Percentiles rank a stretch among this genome's conserved stretches.
Evolutionary conservation across 37 sponge, comb jelly and placozoan species (phyloP).

Genomic region (Cliona cf. orientalis): DNA sequence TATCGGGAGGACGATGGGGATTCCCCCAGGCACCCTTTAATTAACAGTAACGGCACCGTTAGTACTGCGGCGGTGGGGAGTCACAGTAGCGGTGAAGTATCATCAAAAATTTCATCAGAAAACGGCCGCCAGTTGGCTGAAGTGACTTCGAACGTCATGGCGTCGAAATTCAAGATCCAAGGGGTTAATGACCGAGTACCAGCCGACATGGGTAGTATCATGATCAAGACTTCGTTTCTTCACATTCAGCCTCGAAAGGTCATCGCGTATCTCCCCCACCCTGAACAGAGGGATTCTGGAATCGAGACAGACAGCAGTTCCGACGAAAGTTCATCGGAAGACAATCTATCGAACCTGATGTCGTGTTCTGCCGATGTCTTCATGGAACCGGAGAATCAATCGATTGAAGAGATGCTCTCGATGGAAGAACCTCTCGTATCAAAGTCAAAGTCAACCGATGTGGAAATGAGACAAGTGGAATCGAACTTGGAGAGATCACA

Average conservation of each 20-base stretch:
- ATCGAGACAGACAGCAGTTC: slow-evolving; percentile 66
- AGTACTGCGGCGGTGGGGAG: background rate
- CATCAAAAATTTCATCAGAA: background rate
- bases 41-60: background rate
- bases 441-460: slow-evolving; percentile 31
- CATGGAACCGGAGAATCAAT: slow-evolving; percentile 26
- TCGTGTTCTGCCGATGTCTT: slow-evolving; percentile 35
- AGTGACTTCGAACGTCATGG: slow-evolving; percentile 87
- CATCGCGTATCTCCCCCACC: slow-evolving; percentile 65
- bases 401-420: slow-evolving; percentile 56
- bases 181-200: slow-evolving; percentile 59
- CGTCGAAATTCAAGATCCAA: slow-evolving; percentile 89
- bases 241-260: slow-evolving; percentile 94
- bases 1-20: slow-evolving; percentile 63
- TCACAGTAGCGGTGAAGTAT: background rate
- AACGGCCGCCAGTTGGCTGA: slow-evolving; percentile 68
- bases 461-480: slow-evolving; percentile 31
- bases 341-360: background rate
- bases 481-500: slow-evolving; percentile 5
- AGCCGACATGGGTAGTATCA: slow-evolving; percentile 73
- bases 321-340: slow-evolving; percentile 35
- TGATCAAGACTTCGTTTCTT: slow-evolving; percentile 88
- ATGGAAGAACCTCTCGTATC: slow-evolving; percentile 58
- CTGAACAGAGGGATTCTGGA: slow-evolving; percentile 74
- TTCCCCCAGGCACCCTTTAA: slow-evolving; percentile 20